Evolutionary conservation across 1,140 invertebrate genomes (phyloP), one percentile per base, ranked within the genome.

Genomic region (Nilaparvata lugens): DNA sequence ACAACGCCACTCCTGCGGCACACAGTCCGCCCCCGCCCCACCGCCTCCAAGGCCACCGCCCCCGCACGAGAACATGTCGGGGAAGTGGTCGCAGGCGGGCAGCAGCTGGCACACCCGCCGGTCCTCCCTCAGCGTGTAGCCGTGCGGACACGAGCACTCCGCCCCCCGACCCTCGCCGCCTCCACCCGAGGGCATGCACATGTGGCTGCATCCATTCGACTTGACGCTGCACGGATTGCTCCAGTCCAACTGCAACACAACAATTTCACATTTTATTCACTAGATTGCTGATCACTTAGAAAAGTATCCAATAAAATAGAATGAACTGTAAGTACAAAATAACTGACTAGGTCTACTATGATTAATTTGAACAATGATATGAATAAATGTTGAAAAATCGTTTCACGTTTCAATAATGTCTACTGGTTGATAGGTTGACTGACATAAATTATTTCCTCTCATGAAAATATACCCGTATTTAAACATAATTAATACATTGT

Each of bases 1-100:
- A 72, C 92, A 95, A 52, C 84, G 84, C 91, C 92, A 95, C 0
- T 79, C 77, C 0, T 78, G 73, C 0, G 92, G 91, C 62, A 97
- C 91, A 72, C 94, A 97, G 62, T 87, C 82, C 2, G 73, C 71
- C 13, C 70, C 73, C 0, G 74, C 72, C 0, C 75, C 70, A 7
- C 77, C 78, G n/a, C n/a, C n/a, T n/a, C n/a, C n/a, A n/a, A n/a
- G n/a, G n/a, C n/a, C n/a, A n/a, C n/a, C 31, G 31, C 9, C 4
- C 7, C 31, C 31, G 68, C 93, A 97, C 0, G 83, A 83, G 68
- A 93, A 95, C 66, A 88, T 81, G 68, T 87, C 83, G 0, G 80
- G 75, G 13, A 11, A 35, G 31, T 35, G 31, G 2, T 83, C 82
- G 72, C 94, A 96, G 5, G 83, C 83, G 1, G 88, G 87, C 2